Evolutionary conservation across 2,113 vertebrate species (phyloP).

Genomic region (Pedionomus torquatus): DNA sequence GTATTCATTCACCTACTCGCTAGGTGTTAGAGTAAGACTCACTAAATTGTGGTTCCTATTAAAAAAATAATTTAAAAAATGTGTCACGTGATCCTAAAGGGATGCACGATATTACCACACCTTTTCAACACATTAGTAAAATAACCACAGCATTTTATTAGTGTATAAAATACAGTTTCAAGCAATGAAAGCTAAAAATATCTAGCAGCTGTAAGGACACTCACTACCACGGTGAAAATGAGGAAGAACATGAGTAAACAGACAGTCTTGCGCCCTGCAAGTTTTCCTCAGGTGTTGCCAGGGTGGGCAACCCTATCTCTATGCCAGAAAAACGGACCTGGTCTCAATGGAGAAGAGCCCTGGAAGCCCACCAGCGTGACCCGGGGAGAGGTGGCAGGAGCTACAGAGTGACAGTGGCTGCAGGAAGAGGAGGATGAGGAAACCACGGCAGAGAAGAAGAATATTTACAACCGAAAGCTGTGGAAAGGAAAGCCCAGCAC

Average conservation of each 20-base stretch:
- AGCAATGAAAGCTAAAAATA: not conserved
- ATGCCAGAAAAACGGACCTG: not conserved
- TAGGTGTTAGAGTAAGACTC: not conserved
- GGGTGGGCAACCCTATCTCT: rapidly evolving
- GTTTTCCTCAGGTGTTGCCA: rapidly evolving
- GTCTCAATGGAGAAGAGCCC: too few species aligned
- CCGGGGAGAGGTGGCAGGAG: not conserved
- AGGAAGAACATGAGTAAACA: not conserved
- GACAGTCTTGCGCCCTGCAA: rapidly evolving
- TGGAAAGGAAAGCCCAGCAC: too few species aligned
- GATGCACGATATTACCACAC: not conserved
- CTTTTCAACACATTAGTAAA: not conserved
- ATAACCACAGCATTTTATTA: not conserved
- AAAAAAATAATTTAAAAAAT: not conserved
- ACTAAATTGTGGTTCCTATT: not conserved
- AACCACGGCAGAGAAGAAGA: not conserved
- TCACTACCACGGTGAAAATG: rapidly evolving
- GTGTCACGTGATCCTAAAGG: rapidly evolving
- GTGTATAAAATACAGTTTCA: not conserved
- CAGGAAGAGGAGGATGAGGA: not conserved
- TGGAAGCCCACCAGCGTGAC: rapidly evolving
- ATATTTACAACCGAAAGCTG: not conserved
- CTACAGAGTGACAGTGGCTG: not conserved
- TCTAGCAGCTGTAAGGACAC: not conserved
- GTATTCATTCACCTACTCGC: not conserved